Base-by-base conservation (phyloP, 2,113 vertebrate species). In the Pandion haliaetus region DNA sequence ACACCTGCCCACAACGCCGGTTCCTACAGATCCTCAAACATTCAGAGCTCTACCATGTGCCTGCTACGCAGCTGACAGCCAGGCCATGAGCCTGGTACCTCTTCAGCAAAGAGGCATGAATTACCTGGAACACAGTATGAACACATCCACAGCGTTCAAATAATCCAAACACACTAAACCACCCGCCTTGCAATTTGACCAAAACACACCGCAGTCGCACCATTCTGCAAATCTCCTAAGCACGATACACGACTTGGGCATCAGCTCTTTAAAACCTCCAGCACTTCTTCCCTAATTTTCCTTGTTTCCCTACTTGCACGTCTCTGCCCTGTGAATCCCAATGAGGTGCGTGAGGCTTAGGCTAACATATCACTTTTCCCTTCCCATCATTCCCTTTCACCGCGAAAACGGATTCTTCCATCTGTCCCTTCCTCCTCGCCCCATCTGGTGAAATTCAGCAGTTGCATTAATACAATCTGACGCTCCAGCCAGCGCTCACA, bases 191-290 rank as follows among this genome's bases (percentile, higher is more conserved):
- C n/a, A 42, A 42, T 4, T 1, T 2, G 24, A 47, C 26, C 32
- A 42, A 29, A 81, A 7, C 31, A 4, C 24, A 9, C 62, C 4
- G 40, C 50, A n/a, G 34, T 3, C 1, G 9, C 40, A 10, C 19
- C 3, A 4, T 2, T 2, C 63, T 20, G 52, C 24, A 62, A 12
- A 29, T 5, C 69, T 54, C 70, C 67, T 10, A 2, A 67, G 34
- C 4, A 0, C 13, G 1, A 44, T 38, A 1, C 1, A 2, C 0
- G 5, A 36, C 21, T 25, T 0, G 0, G 4, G 8, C 14, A 25
- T 7, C 78, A 61, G 40, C 36, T 69, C 88, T n/a, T 29, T 14
- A 14, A 62, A 63, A 25, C 10, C 82, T 65, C 70, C 15, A 24
- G 6, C 0, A 2, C 32, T 80, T 81, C 42, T 59, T 36, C 49